A percentile compares a stretch with the other conserved stretches of the same genome.
Evolutionary conservation across 2,113 vertebrate species (phyloP).

Genomic region (Leucopsar rothschildi): DNA sequence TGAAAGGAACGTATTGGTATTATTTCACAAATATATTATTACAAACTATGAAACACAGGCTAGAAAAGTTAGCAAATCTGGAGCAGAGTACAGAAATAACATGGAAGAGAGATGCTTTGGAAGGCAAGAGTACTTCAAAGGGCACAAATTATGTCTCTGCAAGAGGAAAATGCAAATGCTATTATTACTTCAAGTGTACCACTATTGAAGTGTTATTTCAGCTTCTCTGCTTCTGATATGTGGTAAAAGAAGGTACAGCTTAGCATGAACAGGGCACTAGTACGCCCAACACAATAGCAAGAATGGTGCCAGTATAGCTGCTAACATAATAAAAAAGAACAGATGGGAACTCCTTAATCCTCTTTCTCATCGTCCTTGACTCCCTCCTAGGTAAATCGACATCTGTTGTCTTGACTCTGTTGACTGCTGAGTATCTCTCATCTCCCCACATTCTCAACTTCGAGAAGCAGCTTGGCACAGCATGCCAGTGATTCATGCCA

Average conservation of each 20-base stretch:
- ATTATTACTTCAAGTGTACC: neutral
- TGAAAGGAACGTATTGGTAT: neutral
- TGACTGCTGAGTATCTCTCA: neutral
- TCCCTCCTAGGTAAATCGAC: neutral
- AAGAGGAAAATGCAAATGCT: neutral
- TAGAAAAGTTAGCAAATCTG: neutral
- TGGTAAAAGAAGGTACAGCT: neutral
- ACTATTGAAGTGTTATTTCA: neutral
- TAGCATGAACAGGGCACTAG: neutral
- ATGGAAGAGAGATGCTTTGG: neutral
- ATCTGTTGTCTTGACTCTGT: neutral
- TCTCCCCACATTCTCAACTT: neutral
- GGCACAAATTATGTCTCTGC: neutral
- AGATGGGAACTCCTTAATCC: constrained; percentile 22
- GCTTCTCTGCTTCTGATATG: neutral
- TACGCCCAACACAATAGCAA: neutral
- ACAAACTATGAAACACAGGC: neutral
- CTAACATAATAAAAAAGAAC: neutral
- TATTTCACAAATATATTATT: neutral
- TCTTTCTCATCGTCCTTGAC: neutral
- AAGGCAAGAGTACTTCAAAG: neutral
- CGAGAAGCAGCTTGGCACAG: neutral
- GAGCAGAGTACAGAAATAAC: neutral
- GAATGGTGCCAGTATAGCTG: neutral
- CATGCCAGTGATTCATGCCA: neutral